Conservation (phyloP, 2,888 invertebrate genomes). For the Linhomoeus sp. region DNA sequence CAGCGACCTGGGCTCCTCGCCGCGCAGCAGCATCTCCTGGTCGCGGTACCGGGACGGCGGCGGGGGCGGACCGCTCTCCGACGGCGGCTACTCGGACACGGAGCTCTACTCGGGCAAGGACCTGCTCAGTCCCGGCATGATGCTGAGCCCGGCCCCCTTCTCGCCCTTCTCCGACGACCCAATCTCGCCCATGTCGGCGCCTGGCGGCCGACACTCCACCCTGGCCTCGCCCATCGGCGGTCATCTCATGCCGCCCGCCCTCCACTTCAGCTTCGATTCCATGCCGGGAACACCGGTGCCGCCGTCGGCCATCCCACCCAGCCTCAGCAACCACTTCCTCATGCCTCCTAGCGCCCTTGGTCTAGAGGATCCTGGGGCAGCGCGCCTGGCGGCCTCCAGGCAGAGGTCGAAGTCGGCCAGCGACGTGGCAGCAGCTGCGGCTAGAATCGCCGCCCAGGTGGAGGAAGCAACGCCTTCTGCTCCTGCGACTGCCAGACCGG, state of each 20-base stretch:
- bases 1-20: constrained; percentile 19
- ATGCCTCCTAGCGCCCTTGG: not conserved
- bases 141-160: constrained; percentile 21
- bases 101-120: constrained; percentile 12
- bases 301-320: not conserved
- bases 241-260: not conserved
- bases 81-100: constrained; percentile 10
- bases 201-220: too few species aligned
- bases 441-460: too few species aligned
- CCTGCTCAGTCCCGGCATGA: constrained; percentile 15
- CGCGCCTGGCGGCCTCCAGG: too few species aligned
- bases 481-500: too few species aligned
- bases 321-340: not conserved
- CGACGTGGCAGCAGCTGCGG: too few species aligned
- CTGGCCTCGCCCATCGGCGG: too few species aligned
- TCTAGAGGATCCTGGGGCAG: not conserved
- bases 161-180: constrained; percentile 17
- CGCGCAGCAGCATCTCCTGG: not conserved
- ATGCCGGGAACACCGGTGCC: constrained; percentile 7
- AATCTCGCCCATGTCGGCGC: too few species aligned
- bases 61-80: not conserved
- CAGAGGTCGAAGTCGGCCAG: too few species aligned
- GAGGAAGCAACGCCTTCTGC: too few species aligned
- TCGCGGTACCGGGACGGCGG: not conserved
- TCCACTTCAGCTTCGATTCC: constrained; percentile 16